A percentile compares a stretch with the other conserved stretches of the same genome.
Evolutionary conservation across 2,888 invertebrate species (phyloP).

Genomic region (Brassicogethes aeneus): DNA sequence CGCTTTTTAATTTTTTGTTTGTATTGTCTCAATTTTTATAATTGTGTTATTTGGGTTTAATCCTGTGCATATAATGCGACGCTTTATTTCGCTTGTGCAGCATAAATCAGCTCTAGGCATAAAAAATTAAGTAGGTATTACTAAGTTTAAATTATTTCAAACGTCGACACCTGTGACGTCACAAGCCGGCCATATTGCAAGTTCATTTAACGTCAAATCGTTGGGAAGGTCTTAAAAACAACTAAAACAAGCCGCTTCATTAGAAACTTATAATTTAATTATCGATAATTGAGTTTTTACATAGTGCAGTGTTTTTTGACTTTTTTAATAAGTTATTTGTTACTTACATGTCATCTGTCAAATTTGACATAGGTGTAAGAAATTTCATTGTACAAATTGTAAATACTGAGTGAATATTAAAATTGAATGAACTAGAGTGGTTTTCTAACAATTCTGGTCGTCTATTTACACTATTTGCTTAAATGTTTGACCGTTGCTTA

Average conservation of each 20-base stretch:
- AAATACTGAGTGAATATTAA: conserved; percentile 5
- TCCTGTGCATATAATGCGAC: too few relatives aligned
- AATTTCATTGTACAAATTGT: conserved; percentile 16
- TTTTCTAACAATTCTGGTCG: conserved; percentile 2
- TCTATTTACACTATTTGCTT: not conserved
- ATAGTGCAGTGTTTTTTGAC: not conserved
- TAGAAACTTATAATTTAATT: conserved; percentile 15
- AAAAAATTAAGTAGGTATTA: too few relatives aligned
- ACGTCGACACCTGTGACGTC: conserved; percentile 26
- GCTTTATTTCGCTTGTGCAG: too few relatives aligned
- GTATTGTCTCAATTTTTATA: too few relatives aligned
- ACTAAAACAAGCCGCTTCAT: conserved; percentile 23
- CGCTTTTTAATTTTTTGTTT: not conserved
- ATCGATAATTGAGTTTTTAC: not conserved
- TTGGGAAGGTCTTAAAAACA: conserved; percentile 31
- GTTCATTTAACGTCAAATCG: conserved; percentile 27
- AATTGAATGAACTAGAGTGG: not conserved
- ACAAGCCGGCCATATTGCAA: conserved; percentile 34
- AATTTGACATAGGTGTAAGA: conserved; percentile 23
- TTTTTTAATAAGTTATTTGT: not conserved
- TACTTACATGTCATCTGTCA: conserved; percentile 27
- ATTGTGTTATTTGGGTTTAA: too few relatives aligned
- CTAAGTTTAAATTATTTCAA: too few relatives aligned
- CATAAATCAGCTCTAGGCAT: too few relatives aligned
- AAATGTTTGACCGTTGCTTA: conserved; percentile 20